Conservation (phyloP, 2,113 vertebrate species). For the Tautogolabrus adspersus region DNA sequence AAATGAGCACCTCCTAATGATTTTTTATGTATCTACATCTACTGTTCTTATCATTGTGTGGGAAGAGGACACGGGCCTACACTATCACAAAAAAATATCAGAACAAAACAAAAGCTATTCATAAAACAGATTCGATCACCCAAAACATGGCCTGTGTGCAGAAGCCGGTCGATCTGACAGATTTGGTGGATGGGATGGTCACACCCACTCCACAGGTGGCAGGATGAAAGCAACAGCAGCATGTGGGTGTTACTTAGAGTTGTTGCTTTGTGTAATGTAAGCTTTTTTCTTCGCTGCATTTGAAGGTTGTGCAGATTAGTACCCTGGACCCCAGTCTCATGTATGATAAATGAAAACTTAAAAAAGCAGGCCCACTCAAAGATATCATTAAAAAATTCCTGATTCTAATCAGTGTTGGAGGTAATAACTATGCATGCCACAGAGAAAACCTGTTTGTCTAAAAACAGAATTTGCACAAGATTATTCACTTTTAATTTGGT, state of each 20-base stretch:
- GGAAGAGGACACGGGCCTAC: slow-evolving; percentile 16
- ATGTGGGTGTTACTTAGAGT: slow-evolving; percentile 71
- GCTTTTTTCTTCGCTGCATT: slow-evolving; percentile 36
- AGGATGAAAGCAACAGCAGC: slow-evolving; percentile 73
- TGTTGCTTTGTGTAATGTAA: slow-evolving; percentile 49
- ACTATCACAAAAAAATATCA: slow-evolving; percentile 9
- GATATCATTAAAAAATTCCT: slow-evolving; percentile 22
- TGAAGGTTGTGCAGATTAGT: slow-evolving; percentile 8
- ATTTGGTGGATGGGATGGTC: slow-evolving; percentile 71
- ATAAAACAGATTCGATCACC: slow-evolving; percentile 61
- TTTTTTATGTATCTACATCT: slow-evolving; percentile 12
- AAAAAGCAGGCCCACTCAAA: slow-evolving; percentile 10
- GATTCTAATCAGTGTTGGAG: slow-evolving; percentile 26
- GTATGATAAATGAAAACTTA: neutral
- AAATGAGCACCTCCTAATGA: neutral
- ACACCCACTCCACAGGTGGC: slow-evolving; percentile 81
- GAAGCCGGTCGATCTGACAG: slow-evolving; percentile 67
- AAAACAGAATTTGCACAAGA: slow-evolving; percentile 36
- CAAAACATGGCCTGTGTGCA: slow-evolving; percentile 53
- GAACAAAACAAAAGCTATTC: slow-evolving; percentile 37
- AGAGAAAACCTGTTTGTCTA: slow-evolving; percentile 26
- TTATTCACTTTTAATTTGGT: slow-evolving; percentile 41
- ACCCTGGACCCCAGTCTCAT: slow-evolving; percentile 29
- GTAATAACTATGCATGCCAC: slow-evolving; percentile 27
- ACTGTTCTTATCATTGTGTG: slow-evolving; percentile 22